A percentile compares a stretch with the other conserved stretches of the same genome.
Evolutionary conservation across 2,888 invertebrate species (phyloP).

Genomic region (Drosophila atripex): DNA sequence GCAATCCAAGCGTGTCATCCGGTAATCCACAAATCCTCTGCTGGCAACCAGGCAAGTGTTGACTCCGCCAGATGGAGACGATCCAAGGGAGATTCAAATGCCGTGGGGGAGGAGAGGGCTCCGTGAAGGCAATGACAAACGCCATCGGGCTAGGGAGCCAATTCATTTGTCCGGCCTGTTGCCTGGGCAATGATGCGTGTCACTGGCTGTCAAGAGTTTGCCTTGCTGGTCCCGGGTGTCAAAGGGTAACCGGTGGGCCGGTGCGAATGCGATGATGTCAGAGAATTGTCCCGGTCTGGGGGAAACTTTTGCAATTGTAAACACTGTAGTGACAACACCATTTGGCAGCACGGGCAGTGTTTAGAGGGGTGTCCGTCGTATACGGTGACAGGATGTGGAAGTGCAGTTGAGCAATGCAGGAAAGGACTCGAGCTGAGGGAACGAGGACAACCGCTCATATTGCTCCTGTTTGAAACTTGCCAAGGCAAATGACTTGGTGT

Average conservation of each 20-base stretch:
- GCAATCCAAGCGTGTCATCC: constrained; percentile 13
- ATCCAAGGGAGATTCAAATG: constrained; percentile 6
- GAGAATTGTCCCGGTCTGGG: constrained; percentile 43
- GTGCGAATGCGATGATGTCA: constrained; percentile 55
- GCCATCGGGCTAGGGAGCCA: constrained; percentile 32
- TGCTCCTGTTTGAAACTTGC: constrained; percentile 40
- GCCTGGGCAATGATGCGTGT: constrained; percentile 31
- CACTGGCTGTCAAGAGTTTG: constrained; percentile 18
- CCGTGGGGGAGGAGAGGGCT: background rate
- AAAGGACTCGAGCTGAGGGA: constrained; percentile 17
- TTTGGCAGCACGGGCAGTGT: constrained; percentile 29
- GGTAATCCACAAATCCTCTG: constrained; percentile 3
- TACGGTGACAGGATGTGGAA: constrained; percentile 60
- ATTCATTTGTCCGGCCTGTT: constrained; percentile 59
- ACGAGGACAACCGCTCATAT: constrained; percentile 35
- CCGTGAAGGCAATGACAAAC: constrained; percentile 21
- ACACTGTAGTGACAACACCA: constrained; percentile 62
- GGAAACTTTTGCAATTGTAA: constrained; percentile 63
- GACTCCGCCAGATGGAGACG: constrained; percentile 9
- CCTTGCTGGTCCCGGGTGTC: constrained; percentile 2
- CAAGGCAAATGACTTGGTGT: constrained; percentile 51
- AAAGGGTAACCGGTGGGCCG: constrained; percentile 19
- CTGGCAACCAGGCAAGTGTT: constrained; percentile 15
- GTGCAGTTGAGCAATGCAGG: constrained; percentile 56
- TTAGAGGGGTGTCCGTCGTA: constrained; percentile 9